phyloP scores from a whole-genome alignment of 2,113 vertebrate species.

The Bungarus multicinctus region DNA sequence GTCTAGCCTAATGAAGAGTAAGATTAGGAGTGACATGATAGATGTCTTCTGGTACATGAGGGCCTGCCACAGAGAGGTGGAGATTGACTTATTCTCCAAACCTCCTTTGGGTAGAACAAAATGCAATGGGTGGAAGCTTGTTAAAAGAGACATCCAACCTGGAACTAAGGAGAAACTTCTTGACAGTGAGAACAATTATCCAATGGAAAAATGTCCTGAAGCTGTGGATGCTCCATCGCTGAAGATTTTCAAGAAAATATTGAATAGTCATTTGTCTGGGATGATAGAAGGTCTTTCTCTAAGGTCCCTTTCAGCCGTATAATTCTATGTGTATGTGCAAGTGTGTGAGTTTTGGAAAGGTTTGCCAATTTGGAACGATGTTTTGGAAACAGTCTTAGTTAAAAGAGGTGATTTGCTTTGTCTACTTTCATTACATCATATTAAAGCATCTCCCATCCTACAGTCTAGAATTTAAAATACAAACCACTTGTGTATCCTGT shows the following conservation, averaged over 20 bases:
- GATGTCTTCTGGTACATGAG: not conserved
- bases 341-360: not conserved
- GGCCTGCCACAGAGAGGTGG: not conserved
- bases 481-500: constrained; percentile 29
- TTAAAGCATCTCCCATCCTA: constrained; percentile 39
- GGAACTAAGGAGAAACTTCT: not conserved
- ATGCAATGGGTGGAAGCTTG: not conserved
- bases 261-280: not conserved
- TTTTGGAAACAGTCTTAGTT: not conserved
- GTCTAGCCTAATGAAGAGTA: not conserved
- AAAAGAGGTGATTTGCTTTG: constrained; percentile 44
- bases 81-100: not conserved
- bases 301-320: not conserved
- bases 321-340: not conserved
- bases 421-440: constrained; percentile 46
- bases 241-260: not conserved
- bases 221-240: not conserved
- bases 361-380: not conserved
- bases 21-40: not conserved
- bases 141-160: not conserved
- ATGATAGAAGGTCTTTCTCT: not conserved
- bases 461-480: constrained; percentile 41
- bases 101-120: not conserved
- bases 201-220: not conserved
- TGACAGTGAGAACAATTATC: not conserved